These are phyloP conservation scores for Caenorhabditis tropicalis DNA, from an alignment of 1,140 invertebrate genomes.

Conservation along the genomic window DNA sequence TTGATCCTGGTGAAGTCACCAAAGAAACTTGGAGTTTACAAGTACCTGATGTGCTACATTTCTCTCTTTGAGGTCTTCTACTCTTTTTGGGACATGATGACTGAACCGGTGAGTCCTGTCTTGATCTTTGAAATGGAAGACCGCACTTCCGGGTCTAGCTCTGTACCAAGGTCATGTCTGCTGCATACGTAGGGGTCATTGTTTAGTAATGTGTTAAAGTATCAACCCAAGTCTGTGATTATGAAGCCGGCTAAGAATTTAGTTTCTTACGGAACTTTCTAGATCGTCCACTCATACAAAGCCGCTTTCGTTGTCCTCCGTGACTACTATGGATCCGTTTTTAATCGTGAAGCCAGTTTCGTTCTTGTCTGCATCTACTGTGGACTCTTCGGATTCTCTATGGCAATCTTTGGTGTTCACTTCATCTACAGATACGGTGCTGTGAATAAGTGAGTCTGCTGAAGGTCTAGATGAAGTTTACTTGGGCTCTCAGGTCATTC, in stretches of 20 bases:
- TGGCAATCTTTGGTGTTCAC: conserved; percentile 26
- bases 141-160: background rate
- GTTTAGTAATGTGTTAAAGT: too few relatives aligned
- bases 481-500: conserved; percentile 14
- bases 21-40: conserved; percentile 22
- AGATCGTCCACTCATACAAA: conserved; percentile 34
- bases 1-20: conserved; percentile 22
- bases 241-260: too few relatives aligned
- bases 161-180: too few relatives aligned
- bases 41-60: conserved; percentile 29
- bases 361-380: conserved; percentile 13
- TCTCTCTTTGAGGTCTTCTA: conserved; percentile 7
- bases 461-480: too few relatives aligned
- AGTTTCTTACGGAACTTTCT: background rate
- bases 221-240: too few relatives aligned
- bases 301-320: conserved; percentile 15
- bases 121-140: background rate
- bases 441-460: background rate
- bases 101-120: background rate
- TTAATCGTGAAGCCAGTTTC: conserved; percentile 9
- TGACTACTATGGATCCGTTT: background rate
- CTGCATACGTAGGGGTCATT: too few relatives aligned
- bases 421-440: conserved; percentile 31
- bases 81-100: conserved; percentile 14
- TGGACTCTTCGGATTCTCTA: background rate